Conservation (phyloP, 2,888 invertebrate genomes). For the Chloroclysta siterata region DNA sequence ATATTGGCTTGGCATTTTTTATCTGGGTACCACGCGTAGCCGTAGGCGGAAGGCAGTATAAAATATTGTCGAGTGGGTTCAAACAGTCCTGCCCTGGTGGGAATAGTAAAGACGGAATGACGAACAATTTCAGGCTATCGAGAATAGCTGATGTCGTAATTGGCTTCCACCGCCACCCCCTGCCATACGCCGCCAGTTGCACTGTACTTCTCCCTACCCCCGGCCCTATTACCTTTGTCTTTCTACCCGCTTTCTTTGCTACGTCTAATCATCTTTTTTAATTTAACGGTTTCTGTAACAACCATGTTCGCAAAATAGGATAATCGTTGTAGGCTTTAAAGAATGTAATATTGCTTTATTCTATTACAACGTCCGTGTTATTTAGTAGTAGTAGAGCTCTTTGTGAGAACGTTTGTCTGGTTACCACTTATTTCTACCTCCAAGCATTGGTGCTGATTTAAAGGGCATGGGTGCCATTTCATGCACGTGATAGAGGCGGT, state of each 20-base stretch:
- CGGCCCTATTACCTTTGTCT: constrained; percentile 28
- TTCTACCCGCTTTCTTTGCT: constrained; percentile 22
- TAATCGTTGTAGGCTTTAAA: not conserved
- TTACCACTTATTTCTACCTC: not conserved
- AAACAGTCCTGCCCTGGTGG: constrained; percentile 20
- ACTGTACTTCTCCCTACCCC: constrained; percentile 26
- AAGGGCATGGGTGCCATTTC: no score
- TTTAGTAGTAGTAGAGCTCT: no score
- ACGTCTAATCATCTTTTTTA: constrained; percentile 31
- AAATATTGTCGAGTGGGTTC: not conserved
- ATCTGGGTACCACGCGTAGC: no score
- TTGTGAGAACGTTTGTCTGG: not conserved
- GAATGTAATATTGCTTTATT: constrained; percentile 6
- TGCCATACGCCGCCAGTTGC: constrained; percentile 30
- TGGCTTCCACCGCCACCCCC: constrained; percentile 37
- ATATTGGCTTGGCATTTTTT: no score
- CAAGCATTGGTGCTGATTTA: no score
- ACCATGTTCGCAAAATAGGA: constrained; percentile 13
- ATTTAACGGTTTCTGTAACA: constrained; percentile 23
- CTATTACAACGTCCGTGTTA: not conserved
- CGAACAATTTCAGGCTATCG: constrained; percentile 46
- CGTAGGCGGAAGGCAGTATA: no score
- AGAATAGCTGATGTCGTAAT: constrained; percentile 55
- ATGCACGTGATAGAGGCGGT: no score
- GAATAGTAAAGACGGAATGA: constrained; percentile 39